Percentiles rank a stretch among this genome's conserved stretches.
These are phyloP conservation scores for Acronicta alni DNA, from an alignment of 2,888 invertebrate species.

Conservation along the genomic window DNA sequence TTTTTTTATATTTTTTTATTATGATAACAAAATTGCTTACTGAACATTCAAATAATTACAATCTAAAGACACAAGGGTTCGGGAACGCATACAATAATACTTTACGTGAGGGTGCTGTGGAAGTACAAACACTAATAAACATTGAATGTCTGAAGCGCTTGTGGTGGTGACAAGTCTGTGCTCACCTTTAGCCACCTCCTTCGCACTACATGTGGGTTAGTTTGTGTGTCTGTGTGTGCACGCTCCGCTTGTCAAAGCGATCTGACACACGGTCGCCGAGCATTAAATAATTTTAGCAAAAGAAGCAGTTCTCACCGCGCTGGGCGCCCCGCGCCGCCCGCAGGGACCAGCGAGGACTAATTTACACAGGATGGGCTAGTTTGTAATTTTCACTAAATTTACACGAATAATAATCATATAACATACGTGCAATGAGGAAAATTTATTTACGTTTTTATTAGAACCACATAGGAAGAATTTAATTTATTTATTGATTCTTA, in stretches of 20 bases:
- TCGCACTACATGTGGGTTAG: neutral
- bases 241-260: constrained; percentile 47
- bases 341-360: neutral
- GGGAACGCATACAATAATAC: neutral
- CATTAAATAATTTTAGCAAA: constrained; percentile 12
- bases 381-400: constrained; percentile 6
- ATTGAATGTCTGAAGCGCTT: neutral
- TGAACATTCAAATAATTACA: too few species aligned
- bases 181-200: constrained; percentile 2
- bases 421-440: too few species aligned
- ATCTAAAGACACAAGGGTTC: too few species aligned
- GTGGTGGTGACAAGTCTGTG: constrained; percentile 1
- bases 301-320: constrained; percentile 5
- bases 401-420: too few species aligned
- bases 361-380: constrained; percentile 6
- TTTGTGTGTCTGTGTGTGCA: constrained; percentile 8
- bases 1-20: too few species aligned
- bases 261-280: neutral
- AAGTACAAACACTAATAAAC: neutral
- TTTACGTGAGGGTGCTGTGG: neutral
- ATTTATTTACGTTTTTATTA: too few species aligned
- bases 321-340: neutral
- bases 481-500: too few species aligned
- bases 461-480: too few species aligned
- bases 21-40: too few species aligned